Evolutionary conservation across 2,888 invertebrate species (phyloP), one percentile per base, ranked within the genome.

Genomic region (Cecidostiba fungosa): DNA sequence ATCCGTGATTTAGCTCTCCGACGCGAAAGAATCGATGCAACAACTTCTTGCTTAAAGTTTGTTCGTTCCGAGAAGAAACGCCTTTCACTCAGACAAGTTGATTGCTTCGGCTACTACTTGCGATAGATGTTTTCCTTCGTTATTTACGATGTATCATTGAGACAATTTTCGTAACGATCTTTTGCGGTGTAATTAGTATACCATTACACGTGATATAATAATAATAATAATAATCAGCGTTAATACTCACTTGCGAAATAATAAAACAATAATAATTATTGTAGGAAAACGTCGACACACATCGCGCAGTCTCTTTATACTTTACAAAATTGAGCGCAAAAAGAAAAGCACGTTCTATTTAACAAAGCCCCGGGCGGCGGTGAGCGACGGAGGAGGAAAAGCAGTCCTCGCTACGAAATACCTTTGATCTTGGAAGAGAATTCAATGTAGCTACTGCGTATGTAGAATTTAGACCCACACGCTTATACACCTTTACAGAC

Each of bases 351-450:
- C 32, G 54, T 77, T 77, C 32, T 29, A 59, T 54, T 77, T 77
- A 77, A 32, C 23, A 50, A 77, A 77, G 76, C 76, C 59, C 29
- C 36, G 19, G 76, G 54, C 16, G 36, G 59, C 16, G 36, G 59
- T 19, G 54, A 74, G 47, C 47, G 29, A 8, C 1, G 74, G 29
- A 74, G 74, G 29, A 74, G 50, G 29, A 50, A 74, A 39, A 29
- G 74, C 39, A 74, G 50, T 29, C 59, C 54, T 59, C 32, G 50
- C 3, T 54, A 19, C 54, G 19, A 32, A 14, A 16, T n/a, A 70
- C 36, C 77, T 77, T 77, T 77, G 77, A 77, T 77, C 77, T 77
- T 62, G 36, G 3, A 59, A 59, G 54, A 26, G 54, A 36, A 59
- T 62, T 26, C 23, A 32, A 77, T 29, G 32, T 19, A n/a, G 50